Evolutionary conservation across 2,113 vertebrate genomes (phyloP), one percentile per base, ranked within the genome.

Genomic region (Melanocharis versteri): DNA sequence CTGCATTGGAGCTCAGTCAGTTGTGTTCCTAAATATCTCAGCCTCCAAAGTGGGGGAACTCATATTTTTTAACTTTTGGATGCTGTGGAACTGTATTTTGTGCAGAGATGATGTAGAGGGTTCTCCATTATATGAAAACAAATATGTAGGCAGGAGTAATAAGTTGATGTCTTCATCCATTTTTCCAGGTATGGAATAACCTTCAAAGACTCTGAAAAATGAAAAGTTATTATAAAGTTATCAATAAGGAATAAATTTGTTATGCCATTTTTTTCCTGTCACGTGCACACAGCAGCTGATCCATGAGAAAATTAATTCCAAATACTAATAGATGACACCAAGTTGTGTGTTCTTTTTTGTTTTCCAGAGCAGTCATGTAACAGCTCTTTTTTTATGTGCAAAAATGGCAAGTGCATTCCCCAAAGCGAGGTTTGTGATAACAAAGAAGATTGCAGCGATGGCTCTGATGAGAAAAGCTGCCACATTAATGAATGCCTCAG

Each of bases 371-470:
- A 99, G 98, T 97, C 99, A 97, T 99, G 99, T 98, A 99, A 99
- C 81, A 98, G 98, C 96, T 99, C 99, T 93, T 99, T 99, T 98
- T 99, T 99, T 98, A 99, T 99, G 98, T 99, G 99, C 96, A 99
- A 99, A 98, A 99, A 99, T 94, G 99, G 99, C 40, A 99, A 98
- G 94, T 99, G 99, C 96, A 98, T 99, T 90, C 98, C 98, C 61
- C 98, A 98, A 65, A 97, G 97, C 13, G 95, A 95, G 91, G 98
- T 99, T 37, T 99, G 99, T 92, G 98, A 99, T 95, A 98, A 93
- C 72, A 98, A 97, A 89, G 98, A 99, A 89, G 99, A 99, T 90
- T 99, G 99, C 73, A 99, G 98, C 2, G 99, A 99, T 96, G 98
- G 97, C 37, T 99, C 99, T 30, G 99, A 99, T 97, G 99, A 99